phyloP scores from a whole-genome alignment of 2,888 invertebrate species.

The Neoascia interrupta region DNA sequence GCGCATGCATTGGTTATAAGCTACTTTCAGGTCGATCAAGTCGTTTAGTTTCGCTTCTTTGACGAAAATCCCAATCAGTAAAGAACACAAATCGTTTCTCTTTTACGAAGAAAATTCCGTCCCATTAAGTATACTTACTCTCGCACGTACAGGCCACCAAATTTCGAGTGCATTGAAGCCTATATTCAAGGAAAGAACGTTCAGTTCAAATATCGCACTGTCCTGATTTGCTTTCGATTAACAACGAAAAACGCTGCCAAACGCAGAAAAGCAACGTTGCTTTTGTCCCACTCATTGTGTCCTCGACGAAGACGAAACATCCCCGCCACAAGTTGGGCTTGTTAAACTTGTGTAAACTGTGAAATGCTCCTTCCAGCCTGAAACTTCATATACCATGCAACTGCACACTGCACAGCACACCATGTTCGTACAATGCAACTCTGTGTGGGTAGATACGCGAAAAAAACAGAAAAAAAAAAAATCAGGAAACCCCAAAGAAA shows the following conservation, averaged over 20 bases:
- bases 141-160: conserved; percentile 29
- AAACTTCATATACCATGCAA: background rate
- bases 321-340: conserved; percentile 49
- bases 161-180: conserved; percentile 36
- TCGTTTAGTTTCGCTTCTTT: too few species aligned
- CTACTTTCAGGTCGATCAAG: too few species aligned
- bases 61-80: too few species aligned
- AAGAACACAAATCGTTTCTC: too few species aligned
- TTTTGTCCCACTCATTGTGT: conserved; percentile 9
- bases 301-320: conserved; percentile 12
- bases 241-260: conserved; percentile 29
- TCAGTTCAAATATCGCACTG: conserved; percentile 13
- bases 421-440: too few species aligned
- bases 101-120: conserved; percentile 35
- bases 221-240: too few species aligned
- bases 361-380: conserved; percentile 18
- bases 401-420: too few species aligned
- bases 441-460: too few species aligned
- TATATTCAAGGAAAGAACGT: conserved; percentile 36
- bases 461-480: too few species aligned
- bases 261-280: conserved; percentile 27
- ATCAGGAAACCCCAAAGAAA: conserved; percentile 57
- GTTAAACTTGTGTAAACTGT: conserved; percentile 50
- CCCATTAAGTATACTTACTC: conserved; percentile 20
- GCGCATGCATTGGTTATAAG: too few species aligned